Conservation (phyloP, 2,797 vertebrate genomes). For the Smutsia temminckii region DNA sequence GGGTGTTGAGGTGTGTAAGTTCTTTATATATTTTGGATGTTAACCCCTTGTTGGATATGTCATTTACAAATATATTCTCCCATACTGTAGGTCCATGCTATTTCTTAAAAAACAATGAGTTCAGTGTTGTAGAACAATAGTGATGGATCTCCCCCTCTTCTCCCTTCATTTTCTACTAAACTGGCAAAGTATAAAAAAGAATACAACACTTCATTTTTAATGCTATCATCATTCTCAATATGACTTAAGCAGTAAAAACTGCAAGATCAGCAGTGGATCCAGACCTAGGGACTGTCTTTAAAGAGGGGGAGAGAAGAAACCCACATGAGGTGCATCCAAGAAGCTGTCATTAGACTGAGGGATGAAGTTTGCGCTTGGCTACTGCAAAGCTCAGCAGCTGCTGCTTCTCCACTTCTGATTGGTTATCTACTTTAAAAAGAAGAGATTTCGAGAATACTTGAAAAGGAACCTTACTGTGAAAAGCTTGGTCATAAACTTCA, state of each 20-base stretch:
- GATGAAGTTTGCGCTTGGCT: constrained; percentile 50
- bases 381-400: constrained; percentile 26
- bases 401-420: constrained; percentile 52
- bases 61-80: no score
- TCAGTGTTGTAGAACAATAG: neutral
- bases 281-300: constrained; percentile 67
- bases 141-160: neutral
- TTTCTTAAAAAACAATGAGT: constrained; percentile 37
- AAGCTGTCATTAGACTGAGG: constrained; percentile 53
- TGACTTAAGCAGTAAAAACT: constrained; percentile 68
- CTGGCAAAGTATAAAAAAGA: constrained; percentile 25
- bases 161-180: neutral
- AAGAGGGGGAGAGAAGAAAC: neutral
- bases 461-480: constrained; percentile 46
- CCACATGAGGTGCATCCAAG: constrained; percentile 45
- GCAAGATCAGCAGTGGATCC: constrained; percentile 58
- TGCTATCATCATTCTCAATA: constrained; percentile 45
- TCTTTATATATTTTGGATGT: no score
- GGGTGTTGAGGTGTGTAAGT: no score
- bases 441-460: constrained; percentile 38
- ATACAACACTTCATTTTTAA: constrained; percentile 47
- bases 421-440: constrained; percentile 52
- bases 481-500: constrained; percentile 59
- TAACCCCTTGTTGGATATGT: no score
- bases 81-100: neutral